phyloP scores from a whole-genome alignment of 2,797 vertebrate genomes.

The Linurgus olivaceus region DNA sequence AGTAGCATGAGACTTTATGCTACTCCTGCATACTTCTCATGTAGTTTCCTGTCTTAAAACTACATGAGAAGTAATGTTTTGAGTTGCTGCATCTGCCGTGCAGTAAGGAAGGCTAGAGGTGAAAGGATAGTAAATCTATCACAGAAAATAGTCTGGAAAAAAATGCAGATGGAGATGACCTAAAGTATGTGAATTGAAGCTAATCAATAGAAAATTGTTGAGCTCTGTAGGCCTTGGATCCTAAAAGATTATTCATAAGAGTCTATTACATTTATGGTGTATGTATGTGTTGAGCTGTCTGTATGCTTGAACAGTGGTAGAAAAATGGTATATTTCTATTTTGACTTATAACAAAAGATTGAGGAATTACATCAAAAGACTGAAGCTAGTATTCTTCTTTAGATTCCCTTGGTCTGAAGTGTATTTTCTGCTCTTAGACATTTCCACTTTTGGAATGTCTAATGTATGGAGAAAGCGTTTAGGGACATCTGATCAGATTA shows the following conservation, averaged over 20 bases:
- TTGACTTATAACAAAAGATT: neutral
- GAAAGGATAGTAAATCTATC: neutral
- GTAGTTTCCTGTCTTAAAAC: constrained; percentile 18
- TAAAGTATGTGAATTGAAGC: neutral
- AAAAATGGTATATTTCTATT: neutral
- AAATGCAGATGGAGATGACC: neutral
- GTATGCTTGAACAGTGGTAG: neutral
- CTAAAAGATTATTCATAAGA: neutral
- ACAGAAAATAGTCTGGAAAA: neutral
- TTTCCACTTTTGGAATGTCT: neutral
- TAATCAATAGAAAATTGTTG: neutral
- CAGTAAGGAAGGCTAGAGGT: constrained; percentile 32
- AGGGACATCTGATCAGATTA: neutral
- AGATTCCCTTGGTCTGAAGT: neutral
- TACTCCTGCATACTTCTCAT: neutral
- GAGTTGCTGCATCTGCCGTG: constrained; percentile 42
- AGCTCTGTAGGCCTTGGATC: neutral
- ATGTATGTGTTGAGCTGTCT: neutral
- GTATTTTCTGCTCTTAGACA: neutral
- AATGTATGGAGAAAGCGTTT: neutral
- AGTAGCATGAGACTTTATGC: neutral
- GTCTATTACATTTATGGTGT: neutral
- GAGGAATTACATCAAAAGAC: neutral
- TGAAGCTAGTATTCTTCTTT: neutral
- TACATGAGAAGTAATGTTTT: constrained; percentile 24